Conservation (phyloP, 2,888 invertebrate genomes). For the Idaea biselata region DNA sequence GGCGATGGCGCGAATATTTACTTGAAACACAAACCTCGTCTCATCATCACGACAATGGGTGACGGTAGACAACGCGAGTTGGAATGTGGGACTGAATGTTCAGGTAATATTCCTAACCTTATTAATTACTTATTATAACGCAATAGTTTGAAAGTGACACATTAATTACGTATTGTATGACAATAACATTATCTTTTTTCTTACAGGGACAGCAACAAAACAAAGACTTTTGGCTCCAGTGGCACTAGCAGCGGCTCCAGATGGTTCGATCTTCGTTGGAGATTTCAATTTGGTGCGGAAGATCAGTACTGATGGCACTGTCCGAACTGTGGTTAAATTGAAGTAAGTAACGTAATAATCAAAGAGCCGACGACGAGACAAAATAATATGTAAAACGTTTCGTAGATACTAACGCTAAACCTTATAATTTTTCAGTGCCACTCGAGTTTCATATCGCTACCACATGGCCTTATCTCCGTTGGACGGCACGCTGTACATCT, state of each 20-base stretch:
- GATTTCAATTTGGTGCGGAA: constrained; percentile 96
- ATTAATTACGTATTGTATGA: not conserved
- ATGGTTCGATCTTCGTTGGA: constrained; percentile 96
- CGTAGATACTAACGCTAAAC: not conserved
- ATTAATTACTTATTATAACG: not conserved
- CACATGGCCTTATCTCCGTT: constrained; percentile 97
- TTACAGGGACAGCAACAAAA: constrained; percentile 86
- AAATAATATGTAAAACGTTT: not conserved
- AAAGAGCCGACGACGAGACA: not conserved
- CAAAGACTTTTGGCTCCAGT: constrained; percentile 94
- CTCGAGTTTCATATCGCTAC: constrained; percentile 96
- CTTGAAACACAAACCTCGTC: constrained; percentile 94
- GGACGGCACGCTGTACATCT: constrained; percentile 96
- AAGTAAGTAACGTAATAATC: constrained; percentile 81
- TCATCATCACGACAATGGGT: constrained; percentile 94
- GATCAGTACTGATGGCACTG: constrained; percentile 91
- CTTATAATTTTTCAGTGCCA: constrained; percentile 84
- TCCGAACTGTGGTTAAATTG: constrained; percentile 88
- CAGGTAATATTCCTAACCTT: constrained; percentile 12
- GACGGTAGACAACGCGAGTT: constrained; percentile 94
- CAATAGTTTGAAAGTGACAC: not conserved
- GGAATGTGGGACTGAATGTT: constrained; percentile 85
- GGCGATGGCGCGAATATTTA: constrained; percentile 98
- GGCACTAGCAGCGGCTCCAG: constrained; percentile 93
- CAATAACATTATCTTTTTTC: not conserved